phyloP scores from a whole-genome alignment of 1,140 invertebrate genomes.

The Cotesia typhae region DNA sequence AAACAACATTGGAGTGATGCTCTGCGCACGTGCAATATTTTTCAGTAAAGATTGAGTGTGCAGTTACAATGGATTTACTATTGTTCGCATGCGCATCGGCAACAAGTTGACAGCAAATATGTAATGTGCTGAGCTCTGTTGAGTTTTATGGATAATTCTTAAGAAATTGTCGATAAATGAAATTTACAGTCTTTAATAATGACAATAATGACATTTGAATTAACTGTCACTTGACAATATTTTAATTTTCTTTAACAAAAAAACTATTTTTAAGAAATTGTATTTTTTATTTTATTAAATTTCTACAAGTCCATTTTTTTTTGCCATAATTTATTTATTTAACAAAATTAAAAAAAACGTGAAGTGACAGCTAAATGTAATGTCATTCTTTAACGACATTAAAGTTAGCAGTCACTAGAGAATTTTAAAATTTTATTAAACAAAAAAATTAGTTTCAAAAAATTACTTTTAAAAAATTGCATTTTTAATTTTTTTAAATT shows the following conservation, averaged over 20 bases:
- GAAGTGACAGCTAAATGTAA: too few species aligned
- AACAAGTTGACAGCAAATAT: constrained; percentile 23
- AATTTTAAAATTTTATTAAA: too few species aligned
- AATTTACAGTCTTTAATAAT: background rate
- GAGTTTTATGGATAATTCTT: constrained; percentile 4
- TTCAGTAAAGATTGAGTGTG: constrained; percentile 9
- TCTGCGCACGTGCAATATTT: constrained; percentile 20
- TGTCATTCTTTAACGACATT: too few species aligned
- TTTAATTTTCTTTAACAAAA: background rate
- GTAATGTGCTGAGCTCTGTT: constrained; percentile 29
- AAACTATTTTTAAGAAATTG: background rate
- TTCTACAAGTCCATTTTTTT: too few species aligned
- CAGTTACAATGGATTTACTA: background rate
- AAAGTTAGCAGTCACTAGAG: too few species aligned
- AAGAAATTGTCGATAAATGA: background rate
- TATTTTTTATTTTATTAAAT: too few species aligned
- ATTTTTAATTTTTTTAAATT: too few species aligned
- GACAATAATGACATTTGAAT: background rate
- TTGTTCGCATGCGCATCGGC: constrained; percentile 6
- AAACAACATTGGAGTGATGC: background rate
- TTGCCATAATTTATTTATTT: too few species aligned
- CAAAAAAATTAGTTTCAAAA: too few species aligned
- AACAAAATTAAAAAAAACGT: too few species aligned
- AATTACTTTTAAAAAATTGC: too few species aligned
- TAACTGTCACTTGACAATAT: background rate